Percentiles rank a stretch among this genome's conserved stretches.
Conservation (phyloP, 1,140 invertebrate genomes). For the Drosophila kanapiae region DNA sequence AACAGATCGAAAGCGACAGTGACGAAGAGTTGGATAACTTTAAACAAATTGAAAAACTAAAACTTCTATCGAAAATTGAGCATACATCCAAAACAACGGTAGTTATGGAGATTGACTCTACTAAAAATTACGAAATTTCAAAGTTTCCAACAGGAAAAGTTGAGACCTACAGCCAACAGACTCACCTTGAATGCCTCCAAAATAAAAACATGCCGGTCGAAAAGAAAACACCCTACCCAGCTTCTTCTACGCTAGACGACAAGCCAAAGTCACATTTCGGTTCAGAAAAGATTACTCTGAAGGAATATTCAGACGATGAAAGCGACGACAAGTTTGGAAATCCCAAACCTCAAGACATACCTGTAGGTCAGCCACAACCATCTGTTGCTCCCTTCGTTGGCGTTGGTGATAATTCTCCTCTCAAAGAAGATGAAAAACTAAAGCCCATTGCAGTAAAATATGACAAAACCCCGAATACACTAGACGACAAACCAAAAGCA, state of each 20-base stretch:
- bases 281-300: not conserved
- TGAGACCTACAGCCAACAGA: not conserved
- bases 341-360: conserved; percentile 5
- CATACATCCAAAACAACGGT: not conserved
- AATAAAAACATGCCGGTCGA: not conserved
- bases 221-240: not conserved
- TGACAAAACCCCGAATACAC: too few relatives aligned
- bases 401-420: too few relatives aligned
- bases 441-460: not conserved
- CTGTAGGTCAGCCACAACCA: not conserved
- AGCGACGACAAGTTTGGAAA: not conserved
- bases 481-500: too few relatives aligned
- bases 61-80: conserved; percentile 18
- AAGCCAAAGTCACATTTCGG: not conserved
- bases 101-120: not conserved
- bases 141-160: conserved; percentile 23
- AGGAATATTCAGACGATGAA: conserved; percentile 3
- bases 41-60: conserved; percentile 25
- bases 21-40: conserved; percentile 59
- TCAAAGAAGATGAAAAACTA: too few relatives aligned
- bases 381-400: too few relatives aligned
- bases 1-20: conserved; percentile 52
- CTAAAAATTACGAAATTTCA: not conserved
- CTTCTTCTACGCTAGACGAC: conserved; percentile 1
- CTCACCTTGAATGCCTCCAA: not conserved